Percentiles rank a stretch among this genome's conserved stretches.
Evolutionary conservation across 2,888 invertebrate genomes (phyloP).

Genomic region (Catonia carolina): DNA sequence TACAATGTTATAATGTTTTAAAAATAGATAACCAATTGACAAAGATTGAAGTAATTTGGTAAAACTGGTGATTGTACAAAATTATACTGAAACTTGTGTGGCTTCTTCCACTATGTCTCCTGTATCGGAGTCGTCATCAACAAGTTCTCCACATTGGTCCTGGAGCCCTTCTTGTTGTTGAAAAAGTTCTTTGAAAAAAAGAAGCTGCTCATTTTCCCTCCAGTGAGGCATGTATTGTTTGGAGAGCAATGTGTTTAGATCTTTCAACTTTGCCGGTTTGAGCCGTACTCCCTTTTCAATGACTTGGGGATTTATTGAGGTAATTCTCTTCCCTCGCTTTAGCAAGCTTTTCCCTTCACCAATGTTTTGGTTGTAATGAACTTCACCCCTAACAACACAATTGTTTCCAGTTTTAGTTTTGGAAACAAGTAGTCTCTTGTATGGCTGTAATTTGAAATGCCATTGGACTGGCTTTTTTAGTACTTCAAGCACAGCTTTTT

Average conservation of each 20-base stretch:
- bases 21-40: slow-evolving; percentile 2
- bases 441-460: slow-evolving; percentile 22
- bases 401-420: background rate
- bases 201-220: slow-evolving; percentile 3
- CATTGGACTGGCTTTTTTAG: background rate
- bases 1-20: background rate
- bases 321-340: slow-evolving; percentile 9
- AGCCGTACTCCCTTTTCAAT: background rate
- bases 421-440: background rate
- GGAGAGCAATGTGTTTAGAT: slow-evolving; percentile 4
- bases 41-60: background rate
- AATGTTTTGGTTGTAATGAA: slow-evolving; percentile 10
- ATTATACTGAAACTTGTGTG: slow-evolving; percentile 3
- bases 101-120: slow-evolving; percentile 8
- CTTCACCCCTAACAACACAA: slow-evolving; percentile 9
- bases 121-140: slow-evolving; percentile 1
- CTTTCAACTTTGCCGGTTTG: slow-evolving; percentile 5
- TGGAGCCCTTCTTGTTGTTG: slow-evolving; percentile 6
- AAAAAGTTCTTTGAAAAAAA: slow-evolving; percentile 3
- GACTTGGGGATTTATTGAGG: slow-evolving; percentile 4
- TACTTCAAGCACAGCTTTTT: slow-evolving; percentile 13
- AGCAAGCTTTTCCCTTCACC: slow-evolving; percentile 12
- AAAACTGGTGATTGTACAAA: background rate
- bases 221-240: slow-evolving; percentile 7
- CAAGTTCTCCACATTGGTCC: background rate